These are phyloP conservation scores for Hydrozoanthus gracilis DNA, from an alignment of 92 coral and sea anemone species.

Conservation along the genomic window DNA sequence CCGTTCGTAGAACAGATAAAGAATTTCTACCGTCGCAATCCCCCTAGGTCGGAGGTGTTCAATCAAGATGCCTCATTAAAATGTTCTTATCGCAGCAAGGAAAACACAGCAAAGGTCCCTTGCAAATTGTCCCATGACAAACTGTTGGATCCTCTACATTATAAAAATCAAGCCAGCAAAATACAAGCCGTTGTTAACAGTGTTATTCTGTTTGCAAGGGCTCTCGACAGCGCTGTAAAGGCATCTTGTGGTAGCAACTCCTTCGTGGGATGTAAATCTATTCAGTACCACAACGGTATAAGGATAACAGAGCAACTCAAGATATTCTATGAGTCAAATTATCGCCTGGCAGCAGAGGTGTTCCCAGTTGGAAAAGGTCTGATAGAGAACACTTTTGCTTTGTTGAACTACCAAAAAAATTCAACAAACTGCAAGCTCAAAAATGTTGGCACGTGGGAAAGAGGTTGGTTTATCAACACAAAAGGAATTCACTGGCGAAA, in stretches of 20 bases:
- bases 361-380: conserved; percentile 47
- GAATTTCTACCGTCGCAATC: conserved; percentile 38
- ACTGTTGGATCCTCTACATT: background rate
- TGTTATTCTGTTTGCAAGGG: conserved; percentile 62
- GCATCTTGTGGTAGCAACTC: conserved; percentile 42
- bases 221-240: conserved; percentile 49
- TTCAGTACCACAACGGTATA: conserved; percentile 21
- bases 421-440: conserved; percentile 29
- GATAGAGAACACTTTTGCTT: conserved; percentile 74
- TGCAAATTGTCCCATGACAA: background rate
- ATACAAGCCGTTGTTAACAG: conserved; percentile 75
- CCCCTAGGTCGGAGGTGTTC: background rate
- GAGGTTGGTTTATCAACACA: conserved; percentile 72
- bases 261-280: conserved; percentile 28
- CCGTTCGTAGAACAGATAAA: conserved; percentile 68
- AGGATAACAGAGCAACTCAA: conserved; percentile 44
- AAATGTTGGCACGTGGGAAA: conserved; percentile 81
- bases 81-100: background rate
- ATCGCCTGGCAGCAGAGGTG: conserved; percentile 31
- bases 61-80: background rate
- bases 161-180: conserved; percentile 33
- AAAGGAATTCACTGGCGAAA: conserved; percentile 64
- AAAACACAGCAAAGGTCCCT: background rate
- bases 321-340: conserved; percentile 11
- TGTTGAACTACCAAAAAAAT: conserved; percentile 60